Evolutionary conservation across 2,888 invertebrate genomes (phyloP).

Genomic region (Eilema griseolum): DNA sequence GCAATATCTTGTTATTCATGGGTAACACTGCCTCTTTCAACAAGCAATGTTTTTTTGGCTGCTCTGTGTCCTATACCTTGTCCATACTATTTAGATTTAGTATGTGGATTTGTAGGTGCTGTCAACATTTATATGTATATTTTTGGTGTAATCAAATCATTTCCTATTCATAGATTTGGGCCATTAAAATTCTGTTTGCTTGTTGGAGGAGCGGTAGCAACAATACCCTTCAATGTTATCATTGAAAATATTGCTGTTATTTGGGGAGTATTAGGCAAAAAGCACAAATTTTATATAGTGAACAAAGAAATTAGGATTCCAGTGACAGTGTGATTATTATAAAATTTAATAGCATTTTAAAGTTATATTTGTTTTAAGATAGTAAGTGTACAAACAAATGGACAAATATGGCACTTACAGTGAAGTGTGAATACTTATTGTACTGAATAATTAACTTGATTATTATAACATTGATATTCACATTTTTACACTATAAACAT

Average conservation of each 20-base stretch:
- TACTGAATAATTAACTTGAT: conserved; percentile 44
- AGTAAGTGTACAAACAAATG: conserved; percentile 77
- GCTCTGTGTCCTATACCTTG: conserved; percentile 95
- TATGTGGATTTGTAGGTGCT: conserved; percentile 96
- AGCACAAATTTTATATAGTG: conserved; percentile 98
- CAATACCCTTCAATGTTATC: conserved; percentile 97
- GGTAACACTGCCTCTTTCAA: conserved; percentile 97
- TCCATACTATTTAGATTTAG: conserved; percentile 93
- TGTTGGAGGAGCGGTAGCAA: conserved; percentile 94
- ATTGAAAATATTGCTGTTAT: conserved; percentile 98
- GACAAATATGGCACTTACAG: conserved; percentile 60
- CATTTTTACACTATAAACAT: conserved; percentile 3
- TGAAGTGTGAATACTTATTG: conserved; percentile 45
- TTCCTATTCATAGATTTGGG: conserved; percentile 95
- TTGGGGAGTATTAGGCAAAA: conserved; percentile 97
- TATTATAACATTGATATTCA: conserved; percentile 44
- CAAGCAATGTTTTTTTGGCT: conserved; percentile 95
- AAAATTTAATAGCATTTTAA: conserved; percentile 55
- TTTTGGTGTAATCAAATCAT: conserved; percentile 98
- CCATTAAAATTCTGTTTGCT: conserved; percentile 92
- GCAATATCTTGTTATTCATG: conserved; percentile 97
- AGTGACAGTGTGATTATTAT: conserved; percentile 86
- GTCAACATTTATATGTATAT: conserved; percentile 99
- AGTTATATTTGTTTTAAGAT: conserved; percentile 57
- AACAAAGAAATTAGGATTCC: conserved; percentile 94